These are phyloP conservation scores for Columba guinea DNA, from an alignment of 2,797 vertebrate genomes.

Conservation along the genomic window DNA sequence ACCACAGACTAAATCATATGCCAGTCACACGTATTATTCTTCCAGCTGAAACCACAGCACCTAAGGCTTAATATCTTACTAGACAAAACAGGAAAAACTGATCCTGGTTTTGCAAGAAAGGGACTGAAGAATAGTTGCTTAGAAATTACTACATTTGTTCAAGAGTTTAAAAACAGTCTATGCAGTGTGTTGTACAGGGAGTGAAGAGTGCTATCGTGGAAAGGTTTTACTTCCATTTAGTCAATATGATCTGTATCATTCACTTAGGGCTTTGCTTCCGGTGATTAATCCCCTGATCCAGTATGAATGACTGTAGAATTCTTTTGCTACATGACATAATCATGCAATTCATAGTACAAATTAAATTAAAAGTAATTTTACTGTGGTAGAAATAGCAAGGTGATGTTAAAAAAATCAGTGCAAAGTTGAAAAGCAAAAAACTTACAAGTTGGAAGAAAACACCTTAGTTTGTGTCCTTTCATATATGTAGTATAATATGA, in stretches of 20 bases:
- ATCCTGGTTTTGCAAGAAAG: not conserved
- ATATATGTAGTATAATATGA: not conserved
- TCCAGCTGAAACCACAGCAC: not conserved
- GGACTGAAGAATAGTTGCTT: not conserved
- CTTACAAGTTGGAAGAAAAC: not conserved
- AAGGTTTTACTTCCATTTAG: not conserved
- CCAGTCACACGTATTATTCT: not conserved
- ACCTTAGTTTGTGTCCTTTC: not conserved
- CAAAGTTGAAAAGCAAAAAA: not conserved
- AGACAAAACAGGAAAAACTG: conserved; percentile 21
- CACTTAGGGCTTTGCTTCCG: not conserved
- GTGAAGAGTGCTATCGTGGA: not conserved
- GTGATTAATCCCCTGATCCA: not conserved
- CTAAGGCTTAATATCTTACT: not conserved
- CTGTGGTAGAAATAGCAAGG: not conserved
- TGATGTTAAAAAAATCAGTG: not conserved
- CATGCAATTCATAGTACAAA: not conserved
- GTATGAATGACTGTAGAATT: not conserved
- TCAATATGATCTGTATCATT: not conserved
- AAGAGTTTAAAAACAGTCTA: not conserved
- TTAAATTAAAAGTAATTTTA: not conserved
- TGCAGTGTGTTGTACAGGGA: not conserved
- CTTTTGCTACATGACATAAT: not conserved
- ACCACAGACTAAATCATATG: not conserved
- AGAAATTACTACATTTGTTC: not conserved